A percentile compares a stretch with the other conserved stretches of the same genome.
Evolutionary conservation across 2,113 vertebrate species (phyloP).

Genomic region (Axis porcinus): DNA sequence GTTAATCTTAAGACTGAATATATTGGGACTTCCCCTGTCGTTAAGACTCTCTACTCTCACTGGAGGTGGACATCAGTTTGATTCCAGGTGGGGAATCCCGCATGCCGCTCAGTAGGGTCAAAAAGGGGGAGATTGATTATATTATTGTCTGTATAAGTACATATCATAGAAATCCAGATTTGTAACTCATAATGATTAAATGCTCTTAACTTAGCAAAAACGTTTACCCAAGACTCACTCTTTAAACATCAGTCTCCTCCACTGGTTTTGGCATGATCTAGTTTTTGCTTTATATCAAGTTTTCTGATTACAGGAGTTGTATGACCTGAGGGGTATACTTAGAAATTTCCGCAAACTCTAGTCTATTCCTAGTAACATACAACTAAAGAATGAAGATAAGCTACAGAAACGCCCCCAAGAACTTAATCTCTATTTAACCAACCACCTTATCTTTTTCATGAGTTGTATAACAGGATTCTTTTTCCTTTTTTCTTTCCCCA

Average conservation of each 20-base stretch:
- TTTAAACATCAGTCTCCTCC: background rate
- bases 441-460: background rate
- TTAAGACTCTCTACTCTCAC: background rate
- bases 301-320: background rate
- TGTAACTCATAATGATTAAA: background rate
- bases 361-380: background rate
- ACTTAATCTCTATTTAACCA: background rate
- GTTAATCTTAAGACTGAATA: background rate
- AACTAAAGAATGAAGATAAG: background rate
- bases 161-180: background rate
- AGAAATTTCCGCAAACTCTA: background rate
- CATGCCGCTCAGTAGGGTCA: background rate
- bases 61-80: background rate
- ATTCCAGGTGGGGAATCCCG: background rate
- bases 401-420: background rate
- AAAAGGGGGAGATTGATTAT: background rate
- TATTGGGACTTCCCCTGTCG: background rate
- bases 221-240: background rate
- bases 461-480: background rate
- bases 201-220: background rate
- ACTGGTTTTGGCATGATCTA: background rate
- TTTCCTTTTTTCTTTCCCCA: background rate
- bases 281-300: background rate
- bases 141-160: background rate
- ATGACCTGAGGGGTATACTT: background rate